Evolutionary conservation across 2,888 invertebrate species (phyloP).

Genomic region (Imbricaverruca yamaguchii): DNA sequence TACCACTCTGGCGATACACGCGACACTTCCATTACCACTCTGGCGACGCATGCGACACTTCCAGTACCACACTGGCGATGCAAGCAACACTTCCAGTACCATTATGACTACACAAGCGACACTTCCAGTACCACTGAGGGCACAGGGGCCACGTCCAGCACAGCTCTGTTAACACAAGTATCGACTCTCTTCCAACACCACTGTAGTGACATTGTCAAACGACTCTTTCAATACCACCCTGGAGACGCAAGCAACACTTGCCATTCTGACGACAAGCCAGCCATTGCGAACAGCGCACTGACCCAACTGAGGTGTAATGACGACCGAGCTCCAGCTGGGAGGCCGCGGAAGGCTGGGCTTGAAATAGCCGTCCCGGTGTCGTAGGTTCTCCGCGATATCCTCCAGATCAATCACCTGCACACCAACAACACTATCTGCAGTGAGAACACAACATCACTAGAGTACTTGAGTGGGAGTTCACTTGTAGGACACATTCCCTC

Average conservation of each 20-base stretch:
- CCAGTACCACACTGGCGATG: conserved; percentile 86
- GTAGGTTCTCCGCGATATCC: conserved; percentile 64
- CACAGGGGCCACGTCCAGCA: not conserved
- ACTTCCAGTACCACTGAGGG: not conserved
- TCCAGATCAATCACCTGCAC: conserved; percentile 56
- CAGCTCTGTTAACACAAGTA: not conserved
- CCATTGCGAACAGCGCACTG: no score
- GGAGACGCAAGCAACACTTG: no score
- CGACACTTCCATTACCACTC: conserved; percentile 99
- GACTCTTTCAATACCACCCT: not conserved
- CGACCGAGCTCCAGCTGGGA: conserved; percentile 25
- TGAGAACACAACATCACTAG: no score
- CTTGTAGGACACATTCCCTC: no score
- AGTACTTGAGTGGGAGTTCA: no score
- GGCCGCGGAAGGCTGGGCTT: conserved; percentile 45
- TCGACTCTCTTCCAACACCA: not conserved
- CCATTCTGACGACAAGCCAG: no score
- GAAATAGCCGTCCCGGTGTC: conserved; percentile 51
- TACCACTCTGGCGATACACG: conserved; percentile 73
- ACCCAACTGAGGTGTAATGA: conserved; percentile 32
- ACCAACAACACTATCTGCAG: no score
- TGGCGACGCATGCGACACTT: conserved; percentile 57
- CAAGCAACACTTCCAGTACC: conserved; percentile 89
- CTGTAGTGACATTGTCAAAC: not conserved
- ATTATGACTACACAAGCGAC: conserved; percentile 55